Evolutionary conservation across 92 coral and sea anemone genomes (phyloP), one percentile per base, ranked within the genome.

Genomic region (Siderastrea radians): DNA sequence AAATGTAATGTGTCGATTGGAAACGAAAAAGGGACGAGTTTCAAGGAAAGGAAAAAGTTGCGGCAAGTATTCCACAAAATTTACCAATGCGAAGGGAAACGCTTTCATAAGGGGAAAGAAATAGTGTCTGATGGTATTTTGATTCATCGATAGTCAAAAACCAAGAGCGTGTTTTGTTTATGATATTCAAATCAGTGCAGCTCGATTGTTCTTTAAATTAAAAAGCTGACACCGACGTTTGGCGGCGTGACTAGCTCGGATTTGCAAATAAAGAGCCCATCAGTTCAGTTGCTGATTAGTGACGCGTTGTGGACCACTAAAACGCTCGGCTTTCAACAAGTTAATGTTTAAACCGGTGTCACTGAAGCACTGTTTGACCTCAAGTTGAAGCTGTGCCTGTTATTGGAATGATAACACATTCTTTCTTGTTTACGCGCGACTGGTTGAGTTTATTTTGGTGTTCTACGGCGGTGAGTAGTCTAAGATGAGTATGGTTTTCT

Each of bases 301-400:
- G 67, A 68, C 85, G 49, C 50, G 52, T 11, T 15, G 77, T 15
- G 7, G n/a, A 26, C 84, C 84, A 81, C 75, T 68, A 4, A 55
- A 43, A 68, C 14, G 52, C 64, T 43, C 47, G 45, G 59, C 17
- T 58, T 46, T 45, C 54, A 5, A 1, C 9, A 5, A 55, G 86
- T 82, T 82, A 82, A 70, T 82, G 46, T 82, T 82, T 82, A 82
- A 70, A 43, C 68, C 77, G 54, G 84, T 79, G 13, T 48, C 38
- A 9, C 10, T 16, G 4, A 44, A 66, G 50, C 15, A 50, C 53
- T 59, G 75, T 43, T 58, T 81, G 77, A 74, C 78, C 75, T 5
- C 75, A 43, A 69, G 57, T 7, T 52, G 60, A 82, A 70, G 68
- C 68, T 10, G 46, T 17, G 73, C 60, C 17, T 68, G 63, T 55